Conservation (phyloP, 2,797 vertebrate species). For the Bovichtus diacanthus region DNA sequence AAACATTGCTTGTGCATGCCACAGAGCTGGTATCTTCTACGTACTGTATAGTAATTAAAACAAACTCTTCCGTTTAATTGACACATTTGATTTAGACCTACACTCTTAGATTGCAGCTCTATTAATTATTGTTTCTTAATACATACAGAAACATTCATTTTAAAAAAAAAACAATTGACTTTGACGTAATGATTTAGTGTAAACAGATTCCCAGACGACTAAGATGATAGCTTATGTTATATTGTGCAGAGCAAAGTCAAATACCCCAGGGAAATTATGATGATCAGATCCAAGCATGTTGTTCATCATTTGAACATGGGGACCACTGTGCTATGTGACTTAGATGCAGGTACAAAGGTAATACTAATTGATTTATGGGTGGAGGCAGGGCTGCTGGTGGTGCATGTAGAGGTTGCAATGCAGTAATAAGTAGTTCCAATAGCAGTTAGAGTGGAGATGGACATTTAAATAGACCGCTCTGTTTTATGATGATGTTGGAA, state of each 20-base stretch:
- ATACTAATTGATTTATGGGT: background rate
- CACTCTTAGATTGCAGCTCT: background rate
- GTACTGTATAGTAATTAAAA: background rate
- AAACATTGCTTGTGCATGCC: background rate
- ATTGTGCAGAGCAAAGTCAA: background rate
- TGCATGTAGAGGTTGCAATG: background rate
- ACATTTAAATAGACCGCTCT: background rate
- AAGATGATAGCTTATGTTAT: background rate
- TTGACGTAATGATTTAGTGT: background rate
- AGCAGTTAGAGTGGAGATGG: background rate
- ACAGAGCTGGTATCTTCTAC: background rate
- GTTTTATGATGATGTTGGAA: background rate
- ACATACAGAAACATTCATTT: background rate
- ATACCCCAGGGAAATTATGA: background rate
- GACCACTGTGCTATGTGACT: background rate
- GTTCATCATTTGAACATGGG: conserved; percentile 22
- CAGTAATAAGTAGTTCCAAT: background rate
- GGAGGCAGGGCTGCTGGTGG: background rate
- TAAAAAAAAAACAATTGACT: background rate
- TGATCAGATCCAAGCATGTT: conserved; percentile 26
- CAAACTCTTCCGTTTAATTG: background rate
- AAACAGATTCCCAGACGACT: background rate
- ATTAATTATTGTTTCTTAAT: background rate
- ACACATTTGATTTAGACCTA: background rate
- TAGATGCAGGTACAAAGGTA: background rate